Evolutionary conservation across 2,797 vertebrate genomes (phyloP).

Genomic region (Euphonia xanthogaster): DNA sequence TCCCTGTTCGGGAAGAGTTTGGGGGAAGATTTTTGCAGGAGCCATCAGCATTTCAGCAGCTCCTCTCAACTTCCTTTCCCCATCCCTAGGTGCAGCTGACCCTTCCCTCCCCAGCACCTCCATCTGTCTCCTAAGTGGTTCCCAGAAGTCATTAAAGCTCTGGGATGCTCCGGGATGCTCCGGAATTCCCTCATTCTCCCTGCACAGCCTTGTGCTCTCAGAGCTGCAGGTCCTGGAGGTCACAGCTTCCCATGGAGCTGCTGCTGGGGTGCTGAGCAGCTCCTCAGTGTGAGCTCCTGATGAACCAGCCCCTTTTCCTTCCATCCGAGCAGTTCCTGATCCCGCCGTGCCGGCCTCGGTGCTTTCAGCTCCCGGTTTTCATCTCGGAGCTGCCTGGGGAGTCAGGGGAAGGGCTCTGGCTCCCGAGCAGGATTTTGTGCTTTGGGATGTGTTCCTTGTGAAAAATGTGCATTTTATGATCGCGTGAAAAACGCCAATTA

Average conservation of each 20-base stretch:
- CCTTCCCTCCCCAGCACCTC: not conserved
- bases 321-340: slow-evolving; percentile 7
- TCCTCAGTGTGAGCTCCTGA: not conserved
- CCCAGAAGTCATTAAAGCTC: not conserved
- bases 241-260: not conserved
- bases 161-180: not conserved
- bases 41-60: not conserved
- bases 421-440: not conserved
- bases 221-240: not conserved
- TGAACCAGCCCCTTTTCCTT: not conserved
- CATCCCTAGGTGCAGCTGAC: not conserved
- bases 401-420: not conserved
- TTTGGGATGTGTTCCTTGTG: not conserved
- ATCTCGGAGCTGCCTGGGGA: not conserved
- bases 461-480: no score
- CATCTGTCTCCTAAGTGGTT: accelerated
- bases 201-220: accelerated
- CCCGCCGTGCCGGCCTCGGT: not conserved
- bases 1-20: not conserved
- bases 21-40: not conserved
- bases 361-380: not conserved
- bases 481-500: no score
- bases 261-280: accelerated
- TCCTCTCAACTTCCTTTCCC: not conserved
- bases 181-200: not conserved